A percentile compares a stretch with the other conserved stretches of the same genome.
Evolutionary conservation across 2,888 invertebrate genomes (phyloP).

Genomic region (Pammene aurita): DNA sequence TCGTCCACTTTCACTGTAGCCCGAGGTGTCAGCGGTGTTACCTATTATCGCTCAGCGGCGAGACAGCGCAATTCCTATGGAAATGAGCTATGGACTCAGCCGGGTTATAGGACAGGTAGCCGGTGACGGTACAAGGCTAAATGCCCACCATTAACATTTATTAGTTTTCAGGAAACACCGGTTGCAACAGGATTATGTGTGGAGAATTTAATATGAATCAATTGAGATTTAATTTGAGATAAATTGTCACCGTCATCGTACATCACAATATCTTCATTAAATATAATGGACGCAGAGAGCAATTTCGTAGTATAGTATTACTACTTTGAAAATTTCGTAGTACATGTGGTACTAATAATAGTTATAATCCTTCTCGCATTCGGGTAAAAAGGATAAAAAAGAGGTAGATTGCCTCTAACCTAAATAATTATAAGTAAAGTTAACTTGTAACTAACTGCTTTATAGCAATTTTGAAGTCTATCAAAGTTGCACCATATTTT

Average conservation of each 20-base stretch:
- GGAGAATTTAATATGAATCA: conserved; percentile 40
- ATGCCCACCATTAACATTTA: conserved; percentile 60
- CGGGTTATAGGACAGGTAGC: conserved; percentile 54
- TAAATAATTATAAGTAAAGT: neutral
- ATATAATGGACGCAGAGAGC: conserved; percentile 12
- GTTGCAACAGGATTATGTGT: conserved; percentile 46
- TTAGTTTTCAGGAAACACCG: conserved; percentile 66
- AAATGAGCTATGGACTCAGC: conserved; percentile 62
- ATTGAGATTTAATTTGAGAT: conserved; percentile 41
- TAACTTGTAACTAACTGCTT: neutral
- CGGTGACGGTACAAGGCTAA: conserved; percentile 60
- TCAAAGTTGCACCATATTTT: neutral
- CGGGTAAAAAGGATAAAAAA: neutral
- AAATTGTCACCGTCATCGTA: conserved; percentile 30
- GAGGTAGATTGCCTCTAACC: neutral
- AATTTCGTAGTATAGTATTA: neutral
- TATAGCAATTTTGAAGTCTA: neutral
- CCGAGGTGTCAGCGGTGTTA: conserved; percentile 67
- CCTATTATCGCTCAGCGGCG: conserved; percentile 65
- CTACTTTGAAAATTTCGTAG: neutral
- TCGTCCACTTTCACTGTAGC: conserved; percentile 67
- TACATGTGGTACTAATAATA: neutral
- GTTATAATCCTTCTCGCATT: neutral
- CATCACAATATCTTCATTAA: conserved; percentile 34
- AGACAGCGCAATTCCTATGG: conserved; percentile 74